Base-by-base conservation (phyloP, 2,888 invertebrate genomes). In the Aphidius colemani region DNA sequence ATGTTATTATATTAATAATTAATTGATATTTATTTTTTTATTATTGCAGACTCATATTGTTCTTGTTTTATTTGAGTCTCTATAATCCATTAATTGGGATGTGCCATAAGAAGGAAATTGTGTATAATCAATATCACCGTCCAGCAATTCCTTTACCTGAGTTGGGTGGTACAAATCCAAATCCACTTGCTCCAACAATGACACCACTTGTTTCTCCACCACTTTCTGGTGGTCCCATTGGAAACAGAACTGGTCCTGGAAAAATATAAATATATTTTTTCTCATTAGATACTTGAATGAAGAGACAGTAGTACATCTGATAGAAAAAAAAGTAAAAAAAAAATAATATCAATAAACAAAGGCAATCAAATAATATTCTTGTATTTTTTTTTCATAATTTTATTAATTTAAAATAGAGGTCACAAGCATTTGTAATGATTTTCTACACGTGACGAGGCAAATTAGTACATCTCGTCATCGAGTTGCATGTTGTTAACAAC, bases 131-230 rank as follows among this genome's bases (percentile, higher is more conserved):
- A 40, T 63, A 64, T 75, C 70, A 73, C 70, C 71, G 74, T 75
- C 73, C 77, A 77, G 82, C 69, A 62, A 84, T 78, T 82, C 82
- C 75, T 82, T 87, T 88, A 89, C 89, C 88, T 88, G 85, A 82
- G 83, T 86, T 86, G 75, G 92, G 92, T 68, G 93, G 92, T 67
- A 93, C 92, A 82, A 94, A 94, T 71, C 94, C 94, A 80, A 88
- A 94, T 71, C 93, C 93, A 57, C 93, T 93, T 65, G 92, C 93
- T 65, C 94, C 93, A 43, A 90, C 89, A 63, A 93, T 85, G 46
- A 94, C 93, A 13, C 93, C 93, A 78, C 92, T 93, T 71, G 90
- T 89, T 72, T 87, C 86, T n/a, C 83, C 84, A 65, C 79, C 83
- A 81, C 90, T 89, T 68, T 88, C 85, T 51, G 90, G 87, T 72